Evolutionary conservation across 2,888 invertebrate genomes (phyloP), one percentile per base, ranked within the genome.

Genomic region (Marronus borbonicus): DNA sequence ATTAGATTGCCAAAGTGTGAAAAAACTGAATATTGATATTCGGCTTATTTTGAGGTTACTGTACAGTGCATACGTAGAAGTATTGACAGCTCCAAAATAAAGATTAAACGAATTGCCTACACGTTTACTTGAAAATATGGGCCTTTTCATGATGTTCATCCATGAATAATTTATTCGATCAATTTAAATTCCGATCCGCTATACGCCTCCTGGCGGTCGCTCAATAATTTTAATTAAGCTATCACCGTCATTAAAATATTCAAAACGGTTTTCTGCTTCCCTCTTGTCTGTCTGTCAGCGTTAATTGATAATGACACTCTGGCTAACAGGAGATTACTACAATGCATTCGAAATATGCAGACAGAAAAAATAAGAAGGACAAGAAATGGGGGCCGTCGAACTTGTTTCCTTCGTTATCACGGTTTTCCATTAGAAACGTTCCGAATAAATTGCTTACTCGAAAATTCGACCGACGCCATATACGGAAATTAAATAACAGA

Each of bases 171-270:
- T 17, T 74, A 74, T 74, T 44, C 12, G 31, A 62, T 60, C 72
- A 44, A 74, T 74, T 74, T 74, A 74, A 60, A 74, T 74, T 60
- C 72, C 39, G 24, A 39, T n/a, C 36, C 39, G 44, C 60, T 58
- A 36, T 39, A 20, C 5, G 44, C 20, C 60, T 14, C 24, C 60
- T 74, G 72, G 20, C 72, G 62, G 60, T 74, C 72, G 39, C n/a
- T 39, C 20, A 74, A 60, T 74, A 74, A 74, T 74, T 62, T 60
- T 74, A 74, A 74, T 74, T 74, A 60, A 74, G 72, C 60, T 74
- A 60, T 74, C 60, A 74, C 60, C 20, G 44, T 14, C 36, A 10
- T 74, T 74, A 44, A 60, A 74, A 60, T 58, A 49, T 60, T 74
- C 44, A 60, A 60, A 60, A 60, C 24, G 7, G 14, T 60, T 44